Base-by-base conservation (phyloP, 2,797 vertebrate species). In the Loris lydekkerianus region DNA sequence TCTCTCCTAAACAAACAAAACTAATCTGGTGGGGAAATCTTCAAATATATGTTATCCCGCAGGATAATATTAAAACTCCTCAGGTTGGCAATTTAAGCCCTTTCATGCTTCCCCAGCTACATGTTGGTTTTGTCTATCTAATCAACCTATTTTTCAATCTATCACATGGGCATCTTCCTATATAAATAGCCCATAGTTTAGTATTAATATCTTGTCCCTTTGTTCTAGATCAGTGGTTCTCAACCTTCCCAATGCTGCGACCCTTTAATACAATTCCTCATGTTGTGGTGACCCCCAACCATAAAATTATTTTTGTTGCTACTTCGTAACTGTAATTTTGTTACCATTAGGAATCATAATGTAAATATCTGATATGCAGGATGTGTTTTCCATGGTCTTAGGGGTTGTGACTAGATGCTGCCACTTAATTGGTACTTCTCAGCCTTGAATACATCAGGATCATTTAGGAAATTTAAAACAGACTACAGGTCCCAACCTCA, bases 1-100 rank as follows among this genome's bases (percentile, higher is more conserved):
- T 61, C 2, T 77, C 7, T 49, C 46, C 17, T 80, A 87, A 27
- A 91, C 17, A 96, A 85, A 43, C 1, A 77, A 90, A 94, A 93
- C n/a, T 75, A 20, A 67, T 91, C 17, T 7, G 49, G 49, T 37
- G 49, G 49, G 49, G 49, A 3, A 14, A 53, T 37, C 86, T 49
- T 83, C 31, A 80, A n/a, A 82, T 7, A 5, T 77, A 1, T 27
- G 34, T 85, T 65, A 76, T 43, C 1, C 1, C 18, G 67, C 2
- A n/a, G 37, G 20, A 88, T 15, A 46, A 37, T 11, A 43, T n/a
- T 73, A 86, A 77, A 90, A 27, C 31, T 60, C 31, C 5, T 89
- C 23, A 73, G 56, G 37, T 60, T 72, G 5, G 11, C 29, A 73
- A 58, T 58, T 63, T 43, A 78, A 76, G n/a, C 8, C 7, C 49